phyloP scores from a whole-genome alignment of 2,888 invertebrate genomes.

The Hydrotaea diabolus region DNA sequence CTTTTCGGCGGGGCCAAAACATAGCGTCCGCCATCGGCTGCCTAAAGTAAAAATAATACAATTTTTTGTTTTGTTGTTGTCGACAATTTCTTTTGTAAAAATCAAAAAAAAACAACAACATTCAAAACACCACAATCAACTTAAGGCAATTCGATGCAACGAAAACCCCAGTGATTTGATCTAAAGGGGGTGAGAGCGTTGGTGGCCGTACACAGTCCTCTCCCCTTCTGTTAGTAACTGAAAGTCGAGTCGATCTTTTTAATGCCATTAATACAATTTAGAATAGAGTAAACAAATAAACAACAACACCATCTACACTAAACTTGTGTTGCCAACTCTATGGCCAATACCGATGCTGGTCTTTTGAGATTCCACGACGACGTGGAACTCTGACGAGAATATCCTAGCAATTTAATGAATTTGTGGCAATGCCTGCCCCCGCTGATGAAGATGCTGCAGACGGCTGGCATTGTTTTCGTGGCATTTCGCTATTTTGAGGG shows the following conservation, averaged over 20 bases:
- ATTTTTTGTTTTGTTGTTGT: slow-evolving; percentile 30
- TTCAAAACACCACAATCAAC: neutral
- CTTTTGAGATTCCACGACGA: neutral
- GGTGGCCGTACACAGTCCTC: neutral
- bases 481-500: neutral
- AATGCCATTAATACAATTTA: neutral
- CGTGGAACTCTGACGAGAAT: neutral
- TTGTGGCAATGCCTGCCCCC: neutral
- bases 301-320: neutral
- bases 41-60: slow-evolving; percentile 19
- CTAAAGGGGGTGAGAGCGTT: neutral
- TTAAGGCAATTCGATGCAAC: neutral
- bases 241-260: neutral
- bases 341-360: neutral
- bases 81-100: neutral
- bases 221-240: neutral
- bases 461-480: neutral
- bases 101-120: too few relatives aligned
- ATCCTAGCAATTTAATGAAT: neutral
- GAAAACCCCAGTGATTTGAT: neutral
- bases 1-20: slow-evolving; percentile 8
- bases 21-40: neutral
- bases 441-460: neutral
- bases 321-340: neutral
- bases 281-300: neutral